Conservation (phyloP, 2,888 invertebrate species). For the Drosophila mettleri region DNA sequence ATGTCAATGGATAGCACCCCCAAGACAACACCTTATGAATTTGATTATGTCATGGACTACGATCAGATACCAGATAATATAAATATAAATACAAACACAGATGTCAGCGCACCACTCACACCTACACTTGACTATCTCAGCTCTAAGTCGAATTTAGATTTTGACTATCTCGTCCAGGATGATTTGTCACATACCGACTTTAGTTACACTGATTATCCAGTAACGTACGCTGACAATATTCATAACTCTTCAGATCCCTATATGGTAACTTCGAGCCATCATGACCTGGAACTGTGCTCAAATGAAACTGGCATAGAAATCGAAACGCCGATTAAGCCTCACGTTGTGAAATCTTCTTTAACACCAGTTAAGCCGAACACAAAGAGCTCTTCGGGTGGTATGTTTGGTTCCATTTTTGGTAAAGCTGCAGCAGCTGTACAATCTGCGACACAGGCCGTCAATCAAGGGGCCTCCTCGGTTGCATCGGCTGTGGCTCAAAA, state of each 20-base stretch:
- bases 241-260: conserved; percentile 23
- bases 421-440: conserved; percentile 84
- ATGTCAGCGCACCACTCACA: conserved; percentile 22
- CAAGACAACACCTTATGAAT: conserved; percentile 9
- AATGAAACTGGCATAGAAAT: neutral
- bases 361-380: neutral
- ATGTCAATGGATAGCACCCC: conserved; percentile 1
- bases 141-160: conserved; percentile 13
- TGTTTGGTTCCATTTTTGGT: conserved; percentile 83
- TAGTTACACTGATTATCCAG: conserved; percentile 69
- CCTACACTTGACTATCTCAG: conserved; percentile 13
- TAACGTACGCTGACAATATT: conserved; percentile 39
- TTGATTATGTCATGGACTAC: conserved; percentile 4
- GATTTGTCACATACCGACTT: conserved; percentile 69
- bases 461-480: conserved; percentile 79
- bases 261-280: conserved; percentile 7
- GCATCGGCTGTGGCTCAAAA: conserved; percentile 78
- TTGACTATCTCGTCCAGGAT: conserved; percentile 16
- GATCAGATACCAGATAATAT: conserved; percentile 1
- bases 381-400: conserved; percentile 54
- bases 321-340: neutral
- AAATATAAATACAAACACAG: conserved; percentile 14
- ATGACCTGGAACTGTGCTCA: conserved; percentile 15
- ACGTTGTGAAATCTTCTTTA: neutral
- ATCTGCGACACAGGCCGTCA: conserved; percentile 81